These are phyloP conservation scores for Ceratina calcarata DNA, from an alignment of 1,140 invertebrate species.

Conservation along the genomic window DNA sequence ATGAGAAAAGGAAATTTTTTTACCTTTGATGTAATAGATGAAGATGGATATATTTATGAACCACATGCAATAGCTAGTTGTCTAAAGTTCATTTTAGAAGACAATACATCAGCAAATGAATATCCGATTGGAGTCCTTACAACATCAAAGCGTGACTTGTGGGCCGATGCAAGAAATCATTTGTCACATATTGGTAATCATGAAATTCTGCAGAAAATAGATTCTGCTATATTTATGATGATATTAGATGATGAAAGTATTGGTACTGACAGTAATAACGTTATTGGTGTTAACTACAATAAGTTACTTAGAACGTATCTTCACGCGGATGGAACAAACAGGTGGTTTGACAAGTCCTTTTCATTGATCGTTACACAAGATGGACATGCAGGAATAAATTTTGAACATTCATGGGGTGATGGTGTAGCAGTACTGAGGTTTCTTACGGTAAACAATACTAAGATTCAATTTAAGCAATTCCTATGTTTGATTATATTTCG, in stretches of 20 bases:
- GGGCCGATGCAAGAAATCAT: conserved; percentile 89
- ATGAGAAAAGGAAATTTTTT: conserved; percentile 95
- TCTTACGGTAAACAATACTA: conserved; percentile 92
- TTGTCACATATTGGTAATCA: conserved; percentile 87
- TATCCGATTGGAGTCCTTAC: conserved; percentile 91
- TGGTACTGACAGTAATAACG: conserved; percentile 77
- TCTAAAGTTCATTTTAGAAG: conserved; percentile 87
- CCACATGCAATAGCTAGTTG: conserved; percentile 88
- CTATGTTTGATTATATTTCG: not conserved
- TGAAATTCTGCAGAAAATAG: conserved; percentile 87
- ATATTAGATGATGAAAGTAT: conserved; percentile 88
- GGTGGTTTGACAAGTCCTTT: conserved; percentile 99
- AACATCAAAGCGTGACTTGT: conserved; percentile 90
- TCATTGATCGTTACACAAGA: conserved; percentile 92
- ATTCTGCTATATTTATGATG: conserved; percentile 93
- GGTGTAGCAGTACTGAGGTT: conserved; percentile 97
- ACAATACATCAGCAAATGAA: conserved; percentile 80
- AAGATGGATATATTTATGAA: conserved; percentile 88
- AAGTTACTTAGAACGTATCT: conserved; percentile 86
- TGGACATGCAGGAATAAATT: conserved; percentile 94
- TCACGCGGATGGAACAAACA: conserved; percentile 93
- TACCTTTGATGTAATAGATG: conserved; percentile 92
- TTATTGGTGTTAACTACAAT: conserved; percentile 83
- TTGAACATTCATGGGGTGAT: conserved; percentile 99
- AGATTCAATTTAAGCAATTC: conserved; percentile 79